Evolutionary conservation across 2,888 invertebrate genomes (phyloP), one percentile per base, ranked within the genome.

Genomic region (Caradrina kadenii): DNA sequence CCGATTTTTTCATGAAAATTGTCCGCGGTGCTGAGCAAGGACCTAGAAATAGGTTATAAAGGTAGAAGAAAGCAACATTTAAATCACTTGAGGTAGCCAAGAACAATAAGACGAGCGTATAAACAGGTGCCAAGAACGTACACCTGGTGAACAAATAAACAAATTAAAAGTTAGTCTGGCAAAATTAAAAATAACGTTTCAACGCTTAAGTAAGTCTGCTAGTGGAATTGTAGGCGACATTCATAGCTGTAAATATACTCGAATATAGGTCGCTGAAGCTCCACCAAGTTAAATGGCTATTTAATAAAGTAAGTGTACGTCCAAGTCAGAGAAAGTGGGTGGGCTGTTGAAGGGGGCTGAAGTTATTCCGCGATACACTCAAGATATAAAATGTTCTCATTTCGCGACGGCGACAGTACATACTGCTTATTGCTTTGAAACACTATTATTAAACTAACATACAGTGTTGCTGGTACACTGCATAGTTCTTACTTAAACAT

Each of bases 261-360:
- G 78, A 84, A 90, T 88, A 86, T 87, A 87, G 89, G 88, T 86
- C 87, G 83, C 77, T 79, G 83, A 82, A 86, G 87, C 83, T 87
- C 75, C 76, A 80, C 69, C 67, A 82, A 88, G 82, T 84, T 87
- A 85, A 85, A 88, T 82, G 79, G 86, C 86, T 88, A 87, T 90
- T 90, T 90, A 89, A 91, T 91, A 89, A 88, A 89, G 86, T 86
- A 88, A 89, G 86, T 85, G 79, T 82, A 83, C 83, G 83, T 81
- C 84, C 55, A 80, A 81, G 79, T 80, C 73, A 61, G 82, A 75
- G 75, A 84, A 86, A 89, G 84, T 87, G 82, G 86, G 85, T 82
- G 86, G 80, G 76, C 83, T 84, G 84, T 88, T 88, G 83, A 82
- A 80, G 74, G 72, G 76, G 64, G 77, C 77, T 81, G 72, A 87